Evolutionary conservation across 2,113 vertebrate species (phyloP).

Genomic region (Seriola rivoliana): DNA sequence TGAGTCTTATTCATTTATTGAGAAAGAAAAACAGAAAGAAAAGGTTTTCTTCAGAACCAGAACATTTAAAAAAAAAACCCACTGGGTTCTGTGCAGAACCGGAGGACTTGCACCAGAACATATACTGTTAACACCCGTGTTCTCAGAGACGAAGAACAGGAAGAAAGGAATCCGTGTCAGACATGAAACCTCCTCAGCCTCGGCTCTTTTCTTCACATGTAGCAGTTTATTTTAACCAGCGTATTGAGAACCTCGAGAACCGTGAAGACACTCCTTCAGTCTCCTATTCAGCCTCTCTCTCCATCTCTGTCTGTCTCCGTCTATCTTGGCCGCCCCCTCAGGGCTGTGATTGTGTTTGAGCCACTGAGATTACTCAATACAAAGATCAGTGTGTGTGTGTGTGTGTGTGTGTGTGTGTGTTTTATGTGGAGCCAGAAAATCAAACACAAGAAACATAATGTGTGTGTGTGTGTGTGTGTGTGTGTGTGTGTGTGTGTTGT

Average conservation of each 20-base stretch:
- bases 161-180: slow-evolving; percentile 1
- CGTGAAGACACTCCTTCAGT: slow-evolving; percentile 32
- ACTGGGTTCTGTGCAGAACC: background rate
- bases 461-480: slow-evolving; percentile 15
- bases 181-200: background rate
- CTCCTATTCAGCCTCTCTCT: slow-evolving; percentile 43
- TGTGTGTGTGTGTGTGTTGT: slow-evolving; percentile 36
- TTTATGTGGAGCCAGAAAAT: slow-evolving; percentile 52
- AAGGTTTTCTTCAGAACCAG: background rate
- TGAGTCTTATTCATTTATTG: too few relatives aligned
- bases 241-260: slow-evolving; percentile 15
- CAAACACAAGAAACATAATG: slow-evolving; percentile 50
- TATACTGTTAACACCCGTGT: background rate
- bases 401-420: slow-evolving; percentile 32
- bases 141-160: background rate
- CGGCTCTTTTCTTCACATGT: background rate
- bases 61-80: background rate
- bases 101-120: background rate
- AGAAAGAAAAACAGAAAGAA: too few relatives aligned
- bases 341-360: slow-evolving; percentile 61
- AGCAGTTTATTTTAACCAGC: slow-evolving; percentile 28
- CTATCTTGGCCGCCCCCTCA: slow-evolving; percentile 61
- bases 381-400: slow-evolving; percentile 45
- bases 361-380: slow-evolving; percentile 60
- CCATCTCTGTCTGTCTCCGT: slow-evolving; percentile 43